phyloP scores from a whole-genome alignment of 1,140 invertebrate genomes.

The Zaprionus ghesquierei region DNA sequence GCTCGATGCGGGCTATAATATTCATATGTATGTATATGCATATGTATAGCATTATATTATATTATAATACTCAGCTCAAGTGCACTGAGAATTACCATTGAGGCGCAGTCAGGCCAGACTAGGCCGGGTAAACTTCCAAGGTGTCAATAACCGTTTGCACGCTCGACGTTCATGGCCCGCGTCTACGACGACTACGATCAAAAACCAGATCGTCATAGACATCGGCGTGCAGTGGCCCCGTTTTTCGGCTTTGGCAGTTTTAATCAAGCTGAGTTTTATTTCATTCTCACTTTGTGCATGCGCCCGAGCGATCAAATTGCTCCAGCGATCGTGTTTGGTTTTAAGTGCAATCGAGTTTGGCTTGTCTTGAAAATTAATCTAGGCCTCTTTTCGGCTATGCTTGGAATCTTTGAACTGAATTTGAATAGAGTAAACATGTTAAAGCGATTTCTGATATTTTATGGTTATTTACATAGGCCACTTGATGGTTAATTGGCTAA shows the following conservation, averaged over 20 bases:
- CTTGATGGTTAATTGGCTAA: neutral
- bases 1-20: neutral
- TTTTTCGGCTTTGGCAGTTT: conserved; percentile 46
- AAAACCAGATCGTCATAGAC: conserved; percentile 17
- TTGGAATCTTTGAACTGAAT: neutral
- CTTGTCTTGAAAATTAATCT: conserved; percentile 1
- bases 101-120: conserved; percentile 32
- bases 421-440: neutral
- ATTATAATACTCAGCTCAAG: conserved; percentile 1
- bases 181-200: conserved; percentile 18
- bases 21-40: conserved; percentile 17
- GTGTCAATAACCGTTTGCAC: conserved; percentile 53
- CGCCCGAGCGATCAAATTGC: conserved; percentile 19
- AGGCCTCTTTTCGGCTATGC: neutral
- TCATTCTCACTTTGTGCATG: conserved; percentile 22
- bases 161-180: conserved; percentile 35
- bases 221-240: conserved; percentile 30
- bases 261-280: conserved; percentile 28
- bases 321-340: conserved; percentile 3
- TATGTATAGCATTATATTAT: conserved; percentile 7
- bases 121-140: neutral
- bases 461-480: neutral
- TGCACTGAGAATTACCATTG: conserved; percentile 22
- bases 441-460: neutral
- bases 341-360: conserved; percentile 28